Evolutionary conservation across 1,140 invertebrate species (phyloP).

Genomic region (Eumaeus atala): DNA sequence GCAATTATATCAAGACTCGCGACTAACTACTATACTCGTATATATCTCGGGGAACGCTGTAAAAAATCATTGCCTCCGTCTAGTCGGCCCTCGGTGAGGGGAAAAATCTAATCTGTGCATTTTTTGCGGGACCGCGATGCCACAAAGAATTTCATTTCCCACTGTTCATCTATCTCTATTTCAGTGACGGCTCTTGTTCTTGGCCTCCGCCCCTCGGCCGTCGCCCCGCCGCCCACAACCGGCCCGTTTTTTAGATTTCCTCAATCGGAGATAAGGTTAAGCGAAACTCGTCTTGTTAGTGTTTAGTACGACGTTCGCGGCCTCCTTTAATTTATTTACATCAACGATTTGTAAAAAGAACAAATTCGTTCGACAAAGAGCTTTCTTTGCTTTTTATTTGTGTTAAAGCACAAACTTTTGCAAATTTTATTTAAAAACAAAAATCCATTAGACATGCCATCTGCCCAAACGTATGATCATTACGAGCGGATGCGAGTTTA

Average conservation of each 20-base stretch:
- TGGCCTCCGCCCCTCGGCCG: constrained; percentile 38
- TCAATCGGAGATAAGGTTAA: constrained; percentile 71
- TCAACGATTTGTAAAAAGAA: constrained; percentile 1
- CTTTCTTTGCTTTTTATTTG: not conserved
- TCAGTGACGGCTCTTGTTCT: constrained; percentile 73
- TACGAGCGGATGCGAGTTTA: constrained; percentile 38
- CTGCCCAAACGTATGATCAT: not conserved
- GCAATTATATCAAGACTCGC: constrained; percentile 66
- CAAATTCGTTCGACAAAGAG: too few species aligned
- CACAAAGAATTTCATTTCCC: constrained; percentile 77
- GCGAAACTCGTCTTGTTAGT: constrained; percentile 65
- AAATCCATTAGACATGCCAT: too few species aligned
- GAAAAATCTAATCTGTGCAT: constrained; percentile 76
- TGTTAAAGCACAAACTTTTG: not conserved
- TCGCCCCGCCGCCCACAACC: constrained; percentile 27
- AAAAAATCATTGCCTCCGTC: constrained; percentile 72
- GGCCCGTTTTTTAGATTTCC: constrained; percentile 69
- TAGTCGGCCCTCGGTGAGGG: constrained; percentile 64
- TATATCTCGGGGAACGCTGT: constrained; percentile 65
- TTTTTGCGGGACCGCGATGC: constrained; percentile 75
- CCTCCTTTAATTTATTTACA: constrained; percentile 45
- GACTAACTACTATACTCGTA: constrained; percentile 64
- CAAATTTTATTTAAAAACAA: not conserved
- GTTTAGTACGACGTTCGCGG: constrained; percentile 56
- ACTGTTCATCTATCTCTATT: constrained; percentile 75